Evolutionary conservation across 2,888 invertebrate species (phyloP).

Genomic region (Eilema caniola): DNA sequence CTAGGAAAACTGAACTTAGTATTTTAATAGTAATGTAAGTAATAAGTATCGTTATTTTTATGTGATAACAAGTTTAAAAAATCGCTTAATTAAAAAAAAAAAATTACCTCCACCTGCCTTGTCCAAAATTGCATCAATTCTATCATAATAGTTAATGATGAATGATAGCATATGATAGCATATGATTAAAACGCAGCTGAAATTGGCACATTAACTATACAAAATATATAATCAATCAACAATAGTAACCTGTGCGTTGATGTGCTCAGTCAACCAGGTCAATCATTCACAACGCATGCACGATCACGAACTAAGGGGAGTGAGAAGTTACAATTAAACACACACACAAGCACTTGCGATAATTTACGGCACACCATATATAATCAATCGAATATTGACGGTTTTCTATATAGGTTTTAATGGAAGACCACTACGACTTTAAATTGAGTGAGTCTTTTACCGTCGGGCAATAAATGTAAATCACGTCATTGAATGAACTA

Average conservation of each 20-base stretch:
- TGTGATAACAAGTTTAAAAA: too few species aligned
- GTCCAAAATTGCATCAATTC: too few species aligned
- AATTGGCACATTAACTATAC: background rate
- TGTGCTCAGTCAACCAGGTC: conserved; percentile 14
- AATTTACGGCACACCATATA: conserved; percentile 8
- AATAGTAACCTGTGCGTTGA: conserved; percentile 16
- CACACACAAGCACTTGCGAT: background rate
- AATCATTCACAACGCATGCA: conserved; percentile 23
- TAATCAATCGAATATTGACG: conserved; percentile 25
- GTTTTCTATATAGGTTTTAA: conserved; percentile 36
- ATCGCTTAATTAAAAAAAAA: too few species aligned
- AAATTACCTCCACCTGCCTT: too few species aligned
- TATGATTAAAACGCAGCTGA: conserved; percentile 1
- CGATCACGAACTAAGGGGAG: conserved; percentile 16
- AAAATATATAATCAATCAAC: conserved; percentile 9
- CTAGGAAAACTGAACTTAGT: too few species aligned
- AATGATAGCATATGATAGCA: too few species aligned
- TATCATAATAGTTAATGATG: too few species aligned
- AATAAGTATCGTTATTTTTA: too few species aligned
- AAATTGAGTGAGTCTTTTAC: conserved; percentile 66
- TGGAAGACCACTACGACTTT: conserved; percentile 53
- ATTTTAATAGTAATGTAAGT: too few species aligned
- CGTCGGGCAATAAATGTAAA: conserved; percentile 76
- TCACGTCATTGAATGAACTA: conserved; percentile 76
- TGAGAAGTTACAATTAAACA: conserved; percentile 12